A percentile compares a stretch with the other conserved stretches of the same genome.
phyloP scores from a whole-genome alignment of 1,140 invertebrate species.

The Panonychus citri region DNA sequence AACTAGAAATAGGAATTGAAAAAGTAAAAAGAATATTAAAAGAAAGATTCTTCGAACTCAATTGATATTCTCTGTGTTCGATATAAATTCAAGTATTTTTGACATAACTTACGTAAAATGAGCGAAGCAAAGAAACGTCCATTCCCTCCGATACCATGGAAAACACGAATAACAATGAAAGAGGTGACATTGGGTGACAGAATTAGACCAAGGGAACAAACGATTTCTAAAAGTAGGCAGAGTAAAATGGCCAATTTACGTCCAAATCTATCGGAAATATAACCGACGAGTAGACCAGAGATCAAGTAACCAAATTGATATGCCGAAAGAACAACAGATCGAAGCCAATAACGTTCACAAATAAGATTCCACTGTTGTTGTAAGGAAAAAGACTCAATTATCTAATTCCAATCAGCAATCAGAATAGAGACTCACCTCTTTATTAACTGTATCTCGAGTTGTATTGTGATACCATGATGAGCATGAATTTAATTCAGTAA shows the following conservation, averaged over 20 bases:
- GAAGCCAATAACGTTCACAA: background rate
- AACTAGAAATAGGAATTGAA: too few relatives aligned
- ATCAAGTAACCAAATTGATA: slow-evolving; percentile 51
- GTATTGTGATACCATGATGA: background rate
- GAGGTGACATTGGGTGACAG: slow-evolving; percentile 1
- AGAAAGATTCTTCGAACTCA: too few relatives aligned
- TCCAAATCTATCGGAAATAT: slow-evolving; percentile 46
- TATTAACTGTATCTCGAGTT: background rate
- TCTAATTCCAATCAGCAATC: too few relatives aligned
- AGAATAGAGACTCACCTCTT: background rate
- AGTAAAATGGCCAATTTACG: slow-evolving; percentile 10
- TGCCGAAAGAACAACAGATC: background rate
- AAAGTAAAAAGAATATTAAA: too few relatives aligned
- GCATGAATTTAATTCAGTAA: background rate
- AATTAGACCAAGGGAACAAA: background rate
- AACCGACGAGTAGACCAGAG: slow-evolving; percentile 42
- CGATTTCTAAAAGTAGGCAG: slow-evolving; percentile 7
- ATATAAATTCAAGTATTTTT: too few relatives aligned
- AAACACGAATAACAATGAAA: slow-evolving; percentile 3
- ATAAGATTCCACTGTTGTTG: slow-evolving; percentile 2
- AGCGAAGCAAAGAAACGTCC: background rate
- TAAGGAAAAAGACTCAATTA: too few relatives aligned
- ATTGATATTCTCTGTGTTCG: too few relatives aligned
- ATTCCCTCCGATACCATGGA: background rate
- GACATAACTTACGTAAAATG: background rate